These are phyloP conservation scores for Poeciliopsis turrubarensis DNA, from an alignment of 2,113 vertebrate species.

Conservation along the genomic window DNA sequence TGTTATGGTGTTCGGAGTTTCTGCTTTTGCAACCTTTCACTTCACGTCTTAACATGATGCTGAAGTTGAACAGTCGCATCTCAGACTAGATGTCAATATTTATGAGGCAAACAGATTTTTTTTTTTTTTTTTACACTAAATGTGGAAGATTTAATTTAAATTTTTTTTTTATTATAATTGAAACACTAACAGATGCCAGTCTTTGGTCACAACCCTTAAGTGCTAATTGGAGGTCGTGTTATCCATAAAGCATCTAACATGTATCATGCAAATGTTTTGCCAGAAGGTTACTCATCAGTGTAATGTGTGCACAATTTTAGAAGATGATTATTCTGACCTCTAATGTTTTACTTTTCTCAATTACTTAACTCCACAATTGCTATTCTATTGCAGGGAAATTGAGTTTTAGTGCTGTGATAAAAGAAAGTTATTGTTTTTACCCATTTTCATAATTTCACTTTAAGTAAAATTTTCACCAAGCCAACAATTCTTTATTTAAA, in stretches of 20 bases:
- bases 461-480: no score
- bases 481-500: no score
- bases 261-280: background rate
- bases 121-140: background rate
- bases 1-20: background rate
- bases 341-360: background rate
- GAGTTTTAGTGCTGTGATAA: no score
- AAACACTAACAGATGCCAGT: background rate
- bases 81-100: no score
- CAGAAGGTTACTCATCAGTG: background rate
- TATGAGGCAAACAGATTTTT: background rate
- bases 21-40: background rate
- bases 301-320: background rate
- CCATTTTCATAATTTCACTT: no score
- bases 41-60: no score
- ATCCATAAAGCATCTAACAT: background rate
- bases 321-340: background rate
- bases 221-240: background rate
- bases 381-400: background rate
- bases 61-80: no score
- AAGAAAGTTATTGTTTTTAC: no score
- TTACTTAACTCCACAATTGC: background rate
- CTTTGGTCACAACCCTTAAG: background rate
- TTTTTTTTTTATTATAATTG: background rate
- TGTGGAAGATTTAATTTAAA: background rate